Evolutionary conservation across 2,888 invertebrate genomes (phyloP), one percentile per base, ranked within the genome.

Genomic region (Eustalomyia histrio): DNA sequence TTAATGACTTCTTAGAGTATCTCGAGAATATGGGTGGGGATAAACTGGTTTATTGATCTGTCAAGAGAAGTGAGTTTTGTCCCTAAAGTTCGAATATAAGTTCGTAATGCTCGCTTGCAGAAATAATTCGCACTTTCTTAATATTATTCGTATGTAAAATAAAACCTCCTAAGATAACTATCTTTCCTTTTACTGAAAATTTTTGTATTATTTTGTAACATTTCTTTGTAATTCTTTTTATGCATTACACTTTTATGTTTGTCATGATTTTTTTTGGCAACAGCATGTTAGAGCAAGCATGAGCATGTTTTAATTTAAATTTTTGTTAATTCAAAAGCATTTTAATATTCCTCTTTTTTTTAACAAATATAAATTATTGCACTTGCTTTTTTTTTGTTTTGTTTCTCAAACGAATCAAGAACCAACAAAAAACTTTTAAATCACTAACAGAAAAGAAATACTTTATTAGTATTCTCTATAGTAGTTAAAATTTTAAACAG

Each of bases 401-500:
- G 21, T 67, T 60, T 24, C 24, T 14, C 16, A 10, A 35, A 52
- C 14, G 17, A 57, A 68, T 71, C 14, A 58, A 52, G 1, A 57
- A 53, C 16, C 47, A 61, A 33, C 9, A 21, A 47, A 65, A 39
- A 64, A 50, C 9, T 43, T n/a, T 64, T 17, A 52, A 69, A 18
- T 72, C 53, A 58, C 33, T 18, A 35, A 47, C 47, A 72, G 35
- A 60, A 29, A 52, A 71, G 12, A 35, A 16, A n/a, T 35, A 71
- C 39, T 71, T 61, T 67, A 39, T 63, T 57, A 16, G 2, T 64
- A 55, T 12, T 24, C 43, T 47, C 24, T 65, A 53, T 35, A 57
- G 67, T 75, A 81, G 64, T 75, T 67, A 63, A 16, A 75, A 55
- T 61, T 78, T n/a, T n/a, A n/a, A 47, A n/a, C n/a, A 14, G 43